Evolutionary conservation across 2,113 vertebrate species (phyloP).

Genomic region (Strix aluco): DNA sequence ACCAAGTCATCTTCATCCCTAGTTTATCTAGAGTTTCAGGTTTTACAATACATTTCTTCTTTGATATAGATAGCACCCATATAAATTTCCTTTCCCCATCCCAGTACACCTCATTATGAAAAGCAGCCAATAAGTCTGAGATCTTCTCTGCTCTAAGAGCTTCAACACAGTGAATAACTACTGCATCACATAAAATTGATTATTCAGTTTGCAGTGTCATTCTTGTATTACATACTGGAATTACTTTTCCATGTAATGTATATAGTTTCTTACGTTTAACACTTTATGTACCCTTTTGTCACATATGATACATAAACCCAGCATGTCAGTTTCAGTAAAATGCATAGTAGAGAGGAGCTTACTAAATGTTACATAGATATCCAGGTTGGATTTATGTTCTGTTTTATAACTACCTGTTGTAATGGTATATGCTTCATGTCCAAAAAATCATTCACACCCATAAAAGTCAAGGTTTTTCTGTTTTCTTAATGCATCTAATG

Average conservation of each 20-base stretch:
- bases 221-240: background rate
- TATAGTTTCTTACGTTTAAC: background rate
- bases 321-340: background rate
- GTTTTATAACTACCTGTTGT: background rate
- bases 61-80: background rate
- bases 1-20: background rate
- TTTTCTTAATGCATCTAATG: background rate
- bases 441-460: background rate
- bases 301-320: background rate
- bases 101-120: background rate
- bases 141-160: background rate
- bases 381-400: background rate
- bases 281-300: background rate
- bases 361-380: background rate
- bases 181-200: background rate
- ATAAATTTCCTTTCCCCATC: background rate
- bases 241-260: background rate
- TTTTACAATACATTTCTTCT: background rate
- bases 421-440: background rate
- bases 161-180: background rate
- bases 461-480: background rate
- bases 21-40: background rate
- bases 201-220: background rate
- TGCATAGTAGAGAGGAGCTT: background rate
- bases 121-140: background rate